Evolutionary conservation across 53 echinoderm and acorn worm genomes (phyloP).

Genomic region (Holothuria scabra): DNA sequence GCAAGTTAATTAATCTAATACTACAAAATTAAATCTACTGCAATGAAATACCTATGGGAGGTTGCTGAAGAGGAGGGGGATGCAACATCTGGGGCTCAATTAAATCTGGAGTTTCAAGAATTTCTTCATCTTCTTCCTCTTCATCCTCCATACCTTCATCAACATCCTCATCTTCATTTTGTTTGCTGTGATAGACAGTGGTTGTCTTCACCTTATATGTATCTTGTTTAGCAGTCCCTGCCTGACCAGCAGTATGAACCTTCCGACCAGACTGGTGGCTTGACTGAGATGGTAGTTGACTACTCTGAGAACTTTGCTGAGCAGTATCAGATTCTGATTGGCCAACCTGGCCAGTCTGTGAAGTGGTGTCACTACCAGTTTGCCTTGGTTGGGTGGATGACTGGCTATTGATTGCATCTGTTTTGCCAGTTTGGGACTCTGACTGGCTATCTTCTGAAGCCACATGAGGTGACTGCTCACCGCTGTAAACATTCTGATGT

Average conservation of each 20-base stretch:
- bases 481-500: neutral
- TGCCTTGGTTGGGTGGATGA: too few species aligned
- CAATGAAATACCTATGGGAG: neutral
- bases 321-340: neutral
- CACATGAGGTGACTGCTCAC: neutral
- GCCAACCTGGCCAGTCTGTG: neutral
- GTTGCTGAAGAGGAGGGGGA: neutral
- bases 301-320: constrained; percentile 13
- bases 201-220: constrained; percentile 20
- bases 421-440: too few species aligned
- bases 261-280: neutral
- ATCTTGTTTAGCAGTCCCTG: neutral
- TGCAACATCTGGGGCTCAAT: constrained; percentile 24
- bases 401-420: too few species aligned
- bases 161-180: neutral
- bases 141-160: too few species aligned
- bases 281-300: neutral
- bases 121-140: neutral
- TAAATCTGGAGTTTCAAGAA: neutral
- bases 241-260: neutral
- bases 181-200: neutral
- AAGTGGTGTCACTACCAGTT: neutral
- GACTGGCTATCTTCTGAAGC: neutral
- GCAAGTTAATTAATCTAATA: too few species aligned
- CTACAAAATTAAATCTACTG: too few species aligned